A percentile compares a stretch with the other conserved stretches of the same genome.
These are phyloP conservation scores for Sitobion miscanthi DNA, from an alignment of 1,140 invertebrate species.

Conservation along the genomic window DNA sequence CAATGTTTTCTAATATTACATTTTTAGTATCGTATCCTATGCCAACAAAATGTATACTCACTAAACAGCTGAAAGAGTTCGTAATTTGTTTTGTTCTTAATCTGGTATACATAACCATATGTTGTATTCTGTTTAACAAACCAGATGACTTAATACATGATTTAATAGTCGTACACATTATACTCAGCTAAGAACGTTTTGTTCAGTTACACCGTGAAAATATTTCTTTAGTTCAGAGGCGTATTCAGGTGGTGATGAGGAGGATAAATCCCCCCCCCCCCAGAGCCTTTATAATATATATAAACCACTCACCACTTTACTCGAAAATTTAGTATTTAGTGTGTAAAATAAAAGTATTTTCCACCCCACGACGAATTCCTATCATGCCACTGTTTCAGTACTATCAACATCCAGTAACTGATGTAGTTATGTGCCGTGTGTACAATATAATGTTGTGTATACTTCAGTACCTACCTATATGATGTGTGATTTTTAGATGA, in stretches of 20 bases:
- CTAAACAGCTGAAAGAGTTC: not conserved
- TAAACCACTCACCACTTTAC: too few species aligned
- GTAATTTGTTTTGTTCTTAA: not conserved
- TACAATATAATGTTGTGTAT: too few species aligned
- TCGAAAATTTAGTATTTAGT: too few species aligned
- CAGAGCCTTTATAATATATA: too few species aligned
- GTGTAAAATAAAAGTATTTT: too few species aligned
- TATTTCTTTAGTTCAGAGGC: not conserved
- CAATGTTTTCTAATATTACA: slow-evolving; percentile 41
- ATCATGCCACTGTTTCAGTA: too few species aligned
- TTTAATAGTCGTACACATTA: not conserved
- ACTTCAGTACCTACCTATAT: too few species aligned
- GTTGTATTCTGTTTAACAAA: not conserved
- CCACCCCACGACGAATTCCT: too few species aligned
- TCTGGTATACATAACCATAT: not conserved
- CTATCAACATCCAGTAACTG: not conserved
- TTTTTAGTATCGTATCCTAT: slow-evolving; percentile 15
- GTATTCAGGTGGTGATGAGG: too few species aligned
- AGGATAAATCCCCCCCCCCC: too few species aligned
- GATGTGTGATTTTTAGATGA: not conserved
- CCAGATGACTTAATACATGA: not conserved
- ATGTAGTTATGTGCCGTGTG: too few species aligned
- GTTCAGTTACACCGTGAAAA: not conserved
- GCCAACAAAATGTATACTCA: slow-evolving; percentile 4
- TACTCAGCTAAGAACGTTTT: not conserved